Percentiles rank a stretch among this genome's conserved stretches.
Evolutionary conservation across 2,113 vertebrate species (phyloP).

Genomic region (Onychostoma macrolepis): DNA sequence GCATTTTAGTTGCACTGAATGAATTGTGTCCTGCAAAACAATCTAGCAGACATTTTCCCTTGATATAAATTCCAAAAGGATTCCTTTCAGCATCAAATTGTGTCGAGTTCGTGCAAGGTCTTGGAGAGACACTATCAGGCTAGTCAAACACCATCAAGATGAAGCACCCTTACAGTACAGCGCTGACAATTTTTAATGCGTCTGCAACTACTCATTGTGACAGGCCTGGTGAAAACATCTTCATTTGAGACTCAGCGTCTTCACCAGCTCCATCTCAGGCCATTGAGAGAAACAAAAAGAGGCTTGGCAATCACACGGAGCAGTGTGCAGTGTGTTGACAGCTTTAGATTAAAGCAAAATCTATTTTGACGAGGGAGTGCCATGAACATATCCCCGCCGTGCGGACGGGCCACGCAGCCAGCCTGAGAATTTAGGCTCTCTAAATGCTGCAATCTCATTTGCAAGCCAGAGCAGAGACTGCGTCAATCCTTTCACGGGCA

Average conservation of each 20-base stretch:
- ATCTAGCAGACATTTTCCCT: background rate
- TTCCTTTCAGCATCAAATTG: background rate
- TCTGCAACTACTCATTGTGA: conserved; percentile 19
- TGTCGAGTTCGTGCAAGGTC: background rate
- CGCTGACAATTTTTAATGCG: conserved; percentile 15
- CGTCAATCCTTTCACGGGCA: conserved; percentile 11
- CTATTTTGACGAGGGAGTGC: conserved; percentile 37
- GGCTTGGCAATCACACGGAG: conserved; percentile 25
- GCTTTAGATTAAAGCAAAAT: conserved; percentile 50
- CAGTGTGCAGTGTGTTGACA: conserved; percentile 25
- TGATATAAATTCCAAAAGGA: background rate
- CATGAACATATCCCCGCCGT: conserved; percentile 26
- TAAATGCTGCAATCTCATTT: conserved; percentile 37
- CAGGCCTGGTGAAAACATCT: conserved; percentile 24
- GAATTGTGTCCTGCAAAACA: background rate
- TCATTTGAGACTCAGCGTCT: conserved; percentile 6
- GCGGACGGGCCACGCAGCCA: background rate
- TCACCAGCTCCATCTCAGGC: conserved; percentile 6
- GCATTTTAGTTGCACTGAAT: background rate
- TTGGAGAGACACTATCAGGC: conserved; percentile 12
- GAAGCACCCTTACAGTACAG: background rate
- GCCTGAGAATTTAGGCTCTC: conserved; percentile 29
- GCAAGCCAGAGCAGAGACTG: conserved; percentile 34
- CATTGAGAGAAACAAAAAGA: conserved; percentile 41
- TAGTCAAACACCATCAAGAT: conserved; percentile 45